These are phyloP conservation scores for Holothuria leucospilota DNA, from an alignment of 53 echinoderm and acorn worm genomes.

Conservation along the genomic window DNA sequence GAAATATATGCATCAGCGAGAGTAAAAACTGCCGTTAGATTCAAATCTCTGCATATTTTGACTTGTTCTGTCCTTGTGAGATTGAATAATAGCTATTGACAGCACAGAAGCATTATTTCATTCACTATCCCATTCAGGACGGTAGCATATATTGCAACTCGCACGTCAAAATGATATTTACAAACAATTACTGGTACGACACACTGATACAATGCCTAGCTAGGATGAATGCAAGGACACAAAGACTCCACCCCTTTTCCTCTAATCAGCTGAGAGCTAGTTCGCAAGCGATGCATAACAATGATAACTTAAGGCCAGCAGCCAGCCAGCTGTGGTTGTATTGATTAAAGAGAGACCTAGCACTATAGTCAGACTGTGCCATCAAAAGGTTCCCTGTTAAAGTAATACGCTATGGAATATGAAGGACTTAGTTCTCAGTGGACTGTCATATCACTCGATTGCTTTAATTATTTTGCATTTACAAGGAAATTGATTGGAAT, in stretches of 20 bases:
- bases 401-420: background rate
- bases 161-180: constrained; percentile 10
- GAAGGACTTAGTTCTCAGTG: too few relatives aligned
- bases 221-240: background rate
- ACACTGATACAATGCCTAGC: background rate
- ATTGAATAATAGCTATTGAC: too few relatives aligned
- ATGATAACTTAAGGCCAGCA: background rate
- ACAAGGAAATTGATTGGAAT: too few relatives aligned
- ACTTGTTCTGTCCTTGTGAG: too few relatives aligned
- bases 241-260: background rate
- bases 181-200: constrained; percentile 28
- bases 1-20: too few relatives aligned
- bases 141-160: background rate
- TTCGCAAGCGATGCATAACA: constrained; percentile 1
- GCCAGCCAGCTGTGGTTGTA: constrained; percentile 8
- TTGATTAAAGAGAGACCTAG: constrained; percentile 10
- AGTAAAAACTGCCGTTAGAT: too few relatives aligned
- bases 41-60: too few relatives aligned
- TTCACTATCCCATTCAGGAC: background rate
- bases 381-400: background rate
- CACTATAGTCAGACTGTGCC: background rate
- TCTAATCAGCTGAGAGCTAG: constrained; percentile 5
- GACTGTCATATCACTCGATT: too few relatives aligned
- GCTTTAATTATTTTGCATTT: too few relatives aligned
- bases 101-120: too few relatives aligned